Evolutionary conservation across 2,113 vertebrate species (phyloP).

Genomic region (Zapus hudsonius): DNA sequence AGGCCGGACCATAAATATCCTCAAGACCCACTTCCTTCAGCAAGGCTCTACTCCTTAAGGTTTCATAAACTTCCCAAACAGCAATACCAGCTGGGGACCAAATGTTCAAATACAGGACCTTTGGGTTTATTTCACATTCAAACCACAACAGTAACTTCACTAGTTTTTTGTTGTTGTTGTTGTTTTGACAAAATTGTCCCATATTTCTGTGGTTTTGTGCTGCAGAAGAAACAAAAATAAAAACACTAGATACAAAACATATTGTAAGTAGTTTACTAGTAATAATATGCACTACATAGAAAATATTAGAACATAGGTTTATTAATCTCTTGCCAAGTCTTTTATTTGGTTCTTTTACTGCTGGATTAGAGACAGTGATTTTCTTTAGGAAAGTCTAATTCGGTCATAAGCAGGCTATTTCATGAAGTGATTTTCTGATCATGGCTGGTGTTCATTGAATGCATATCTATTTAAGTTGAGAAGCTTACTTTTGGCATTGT

Average conservation of each 20-base stretch:
- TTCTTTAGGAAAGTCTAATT: neutral
- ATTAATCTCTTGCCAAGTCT: neutral
- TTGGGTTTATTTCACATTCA: too few species aligned
- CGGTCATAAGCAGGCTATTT: neutral
- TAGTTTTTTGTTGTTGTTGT: neutral
- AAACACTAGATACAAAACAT: conserved; percentile 32
- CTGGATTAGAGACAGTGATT: neutral
- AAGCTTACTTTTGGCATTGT: neutral
- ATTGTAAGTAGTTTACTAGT: conserved; percentile 17
- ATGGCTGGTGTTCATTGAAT: neutral
- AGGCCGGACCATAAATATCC: too few species aligned
- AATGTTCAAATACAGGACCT: too few species aligned
- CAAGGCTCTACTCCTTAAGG: too few species aligned
- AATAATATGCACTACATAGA: neutral
- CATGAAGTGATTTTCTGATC: neutral
- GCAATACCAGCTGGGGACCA: too few species aligned
- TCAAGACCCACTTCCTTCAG: too few species aligned
- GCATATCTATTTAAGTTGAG: neutral
- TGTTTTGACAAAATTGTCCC: neutral
- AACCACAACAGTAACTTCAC: too few species aligned
- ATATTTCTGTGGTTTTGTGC: neutral
- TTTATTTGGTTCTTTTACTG: too few species aligned
- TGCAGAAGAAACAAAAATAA: neutral
- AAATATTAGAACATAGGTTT: neutral
- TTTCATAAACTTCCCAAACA: too few species aligned